phyloP scores from a whole-genome alignment of 2,888 invertebrate species.

The Orchesella flavescens region DNA sequence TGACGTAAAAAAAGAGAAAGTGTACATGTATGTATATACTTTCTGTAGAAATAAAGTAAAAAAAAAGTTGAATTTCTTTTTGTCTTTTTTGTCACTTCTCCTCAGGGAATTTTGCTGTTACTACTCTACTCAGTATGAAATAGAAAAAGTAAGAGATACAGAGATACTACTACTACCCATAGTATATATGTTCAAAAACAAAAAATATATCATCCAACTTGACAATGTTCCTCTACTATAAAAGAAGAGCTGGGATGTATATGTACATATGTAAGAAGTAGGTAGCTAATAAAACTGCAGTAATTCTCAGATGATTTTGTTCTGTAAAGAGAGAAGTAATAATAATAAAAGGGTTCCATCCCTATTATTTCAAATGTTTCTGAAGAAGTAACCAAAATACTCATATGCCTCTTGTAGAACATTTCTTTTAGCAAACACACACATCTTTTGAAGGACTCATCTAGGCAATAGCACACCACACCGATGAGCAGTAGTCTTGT shows the following conservation, averaged over 20 bases:
- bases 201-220: no score
- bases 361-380: not conserved
- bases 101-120: slow-evolving; percentile 21
- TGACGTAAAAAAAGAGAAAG: not conserved
- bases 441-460: no score
- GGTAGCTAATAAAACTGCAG: slow-evolving; percentile 10
- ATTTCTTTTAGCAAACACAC: no score
- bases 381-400: no score
- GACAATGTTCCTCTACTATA: no score
- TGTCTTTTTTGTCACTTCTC: slow-evolving; percentile 37
- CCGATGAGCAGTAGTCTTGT: no score
- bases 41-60: no score
- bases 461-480: no score
- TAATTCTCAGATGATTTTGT: not conserved
- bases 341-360: slow-evolving; percentile 22
- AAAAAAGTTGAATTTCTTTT: slow-evolving; percentile 20
- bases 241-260: no score
- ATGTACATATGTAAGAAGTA: not conserved
- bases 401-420: no score
- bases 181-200: no score
- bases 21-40: no score
- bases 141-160: not conserved
- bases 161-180: slow-evolving; percentile 2
- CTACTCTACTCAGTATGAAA: not conserved
- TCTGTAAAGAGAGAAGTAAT: slow-evolving; percentile 14